A percentile compares a stretch with the other conserved stretches of the same genome.
Evolutionary conservation across 2,797 vertebrate species (phyloP).

Genomic region (Enteromius fasciolatus): DNA sequence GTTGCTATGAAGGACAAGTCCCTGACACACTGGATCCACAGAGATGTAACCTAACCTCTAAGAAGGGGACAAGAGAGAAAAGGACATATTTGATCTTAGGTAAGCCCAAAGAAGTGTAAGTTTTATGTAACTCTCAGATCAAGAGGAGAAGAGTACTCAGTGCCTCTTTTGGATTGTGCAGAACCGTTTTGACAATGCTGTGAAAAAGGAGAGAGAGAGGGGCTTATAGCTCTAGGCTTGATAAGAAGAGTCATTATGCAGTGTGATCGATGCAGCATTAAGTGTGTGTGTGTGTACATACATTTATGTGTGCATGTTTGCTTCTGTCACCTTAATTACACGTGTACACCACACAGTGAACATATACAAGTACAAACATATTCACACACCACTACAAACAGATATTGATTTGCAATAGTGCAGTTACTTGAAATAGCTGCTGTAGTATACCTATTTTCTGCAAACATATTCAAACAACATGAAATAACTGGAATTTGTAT

Average conservation of each 20-base stretch:
- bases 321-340: slow-evolving; percentile 42
- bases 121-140: slow-evolving; percentile 33
- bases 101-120: not conserved
- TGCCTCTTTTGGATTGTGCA: slow-evolving; percentile 4
- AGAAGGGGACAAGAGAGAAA: slow-evolving; percentile 49
- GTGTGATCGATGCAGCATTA: slow-evolving; percentile 25
- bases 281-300: not conserved
- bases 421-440: not conserved
- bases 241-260: slow-evolving; percentile 44
- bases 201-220: slow-evolving; percentile 14
- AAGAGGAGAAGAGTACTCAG: not conserved
- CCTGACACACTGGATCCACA: slow-evolving; percentile 73
- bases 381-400: slow-evolving; percentile 19
- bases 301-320: slow-evolving; percentile 19
- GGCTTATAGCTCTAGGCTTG: slow-evolving; percentile 31
- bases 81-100: slow-evolving; percentile 57
- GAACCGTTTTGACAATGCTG: slow-evolving; percentile 10
- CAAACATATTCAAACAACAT: not conserved
- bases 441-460: not conserved
- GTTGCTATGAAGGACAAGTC: slow-evolving; percentile 85
- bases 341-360: slow-evolving; percentile 22
- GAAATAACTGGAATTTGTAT: not conserved
- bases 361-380: slow-evolving; percentile 31
- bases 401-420: slow-evolving; percentile 38
- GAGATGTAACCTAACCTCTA: slow-evolving; percentile 72